Evolutionary conservation across 2,113 vertebrate species (phyloP), one percentile per base, ranked within the genome.

Genomic region (Gymnorhina tibicen): DNA sequence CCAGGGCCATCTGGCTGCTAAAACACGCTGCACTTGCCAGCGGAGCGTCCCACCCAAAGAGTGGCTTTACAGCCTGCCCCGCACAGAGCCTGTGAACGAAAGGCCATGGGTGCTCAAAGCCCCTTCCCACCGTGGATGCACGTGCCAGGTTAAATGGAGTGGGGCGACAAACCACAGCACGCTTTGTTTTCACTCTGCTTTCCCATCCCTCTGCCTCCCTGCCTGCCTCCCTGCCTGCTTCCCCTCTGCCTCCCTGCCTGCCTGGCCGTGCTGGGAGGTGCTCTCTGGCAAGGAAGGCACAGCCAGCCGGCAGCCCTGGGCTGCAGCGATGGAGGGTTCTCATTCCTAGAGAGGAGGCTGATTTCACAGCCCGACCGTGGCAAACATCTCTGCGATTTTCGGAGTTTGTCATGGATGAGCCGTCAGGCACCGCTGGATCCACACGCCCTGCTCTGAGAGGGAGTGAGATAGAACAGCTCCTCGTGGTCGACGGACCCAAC

Each of bases 341-440:
- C 93, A 94, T 90, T 95, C 95, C 92, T 96, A 41, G 88, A 94
- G 95, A 93, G 88, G 79, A 84, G 85, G 73, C 32, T 53, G 82
- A 95, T 94, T 96, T 90, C 95, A 93, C 87, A 94, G 84, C 49
- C 66, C 0, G 2, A 52, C 87, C 37, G 5, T 86, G 85, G 95
- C 87, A 81, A 95, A 89, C 60, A 37, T 50, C 90, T 52, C 88
- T 23, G 79, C 2, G 0, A 81, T 88, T 82, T 85, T 16, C 4
- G 7, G 68, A 56, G 96, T 78, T 87, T 37, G 93, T 96, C 95
- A 94, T 81, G 95, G 93, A 49, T 81, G 83, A 95, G 68, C 59
- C 0, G 0, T 30, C 22, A n/a, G 85, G 85, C 85, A 22, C 72
- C 0, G 2, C 63, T 42, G 85, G 81, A 53, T 72, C 69, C 6